Conservation (phyloP, 2,113 vertebrate species). For the Nycticryphes semicollaris region DNA sequence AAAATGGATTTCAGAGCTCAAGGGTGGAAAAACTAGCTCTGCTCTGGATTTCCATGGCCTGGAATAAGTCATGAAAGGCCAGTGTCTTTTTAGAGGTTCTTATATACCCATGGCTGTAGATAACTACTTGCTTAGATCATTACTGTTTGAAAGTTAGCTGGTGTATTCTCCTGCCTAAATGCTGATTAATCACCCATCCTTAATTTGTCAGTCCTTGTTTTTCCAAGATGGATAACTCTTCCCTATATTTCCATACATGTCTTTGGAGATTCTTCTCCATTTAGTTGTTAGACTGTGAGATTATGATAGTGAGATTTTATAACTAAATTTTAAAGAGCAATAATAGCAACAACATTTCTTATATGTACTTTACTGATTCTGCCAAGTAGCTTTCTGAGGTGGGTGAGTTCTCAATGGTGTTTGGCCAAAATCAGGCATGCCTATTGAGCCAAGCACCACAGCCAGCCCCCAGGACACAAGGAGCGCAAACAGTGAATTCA, state of each 20-base stretch:
- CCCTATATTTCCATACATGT: background rate
- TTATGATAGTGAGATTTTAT: background rate
- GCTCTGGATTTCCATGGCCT: background rate
- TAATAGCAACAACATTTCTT: background rate
- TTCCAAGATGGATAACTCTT: background rate
- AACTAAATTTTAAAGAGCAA: background rate
- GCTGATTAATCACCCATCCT: background rate
- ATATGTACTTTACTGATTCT: background rate
- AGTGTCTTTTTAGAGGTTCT: background rate
- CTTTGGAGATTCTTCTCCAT: background rate
- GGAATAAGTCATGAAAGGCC: background rate
- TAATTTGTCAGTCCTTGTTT: background rate
- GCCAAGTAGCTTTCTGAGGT: background rate
- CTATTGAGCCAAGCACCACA: background rate
- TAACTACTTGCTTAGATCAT: background rate
- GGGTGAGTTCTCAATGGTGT: background rate
- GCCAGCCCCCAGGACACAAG: background rate
- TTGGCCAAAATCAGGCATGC: background rate
- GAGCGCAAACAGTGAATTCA: background rate
- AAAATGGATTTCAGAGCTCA: background rate
- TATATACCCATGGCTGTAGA: background rate
- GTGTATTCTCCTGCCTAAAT: background rate
- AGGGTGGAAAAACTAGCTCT: background rate
- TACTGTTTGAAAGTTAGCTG: background rate
- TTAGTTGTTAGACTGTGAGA: background rate